Base-by-base conservation (phyloP, 2,888 invertebrate genomes). In the Gasteruption jaculator region DNA sequence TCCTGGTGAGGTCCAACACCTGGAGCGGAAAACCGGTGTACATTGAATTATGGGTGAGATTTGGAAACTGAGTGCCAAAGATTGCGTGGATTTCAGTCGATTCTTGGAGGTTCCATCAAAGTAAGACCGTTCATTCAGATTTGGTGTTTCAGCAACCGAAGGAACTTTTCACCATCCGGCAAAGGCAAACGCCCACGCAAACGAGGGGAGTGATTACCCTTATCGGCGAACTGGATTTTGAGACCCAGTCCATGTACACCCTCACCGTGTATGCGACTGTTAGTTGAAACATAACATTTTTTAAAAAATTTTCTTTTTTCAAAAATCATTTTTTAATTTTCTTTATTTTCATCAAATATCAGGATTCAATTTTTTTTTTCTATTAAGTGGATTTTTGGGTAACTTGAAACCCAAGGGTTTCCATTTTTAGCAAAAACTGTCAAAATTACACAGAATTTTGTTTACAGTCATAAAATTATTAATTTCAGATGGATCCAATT, bases 241-340 rank as follows among this genome's bases (percentile, higher is more conserved):
- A 93, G 68, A 86, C 82, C 37, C 86, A 86, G 70, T 88, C 90
- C 37, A 86, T 91, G 78, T 90, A 91, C 71, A 86, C 86, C 57
- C 74, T 92, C 50, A 86, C 85, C n/a, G 79, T 92, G 56, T 79
- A 89, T 50, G 91, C 91, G 12, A 85, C 89, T 77, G 92, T 92
- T 5, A 27, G n/a, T 7, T n/a, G 14, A 12, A 6, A 27, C 10
- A 32, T 11, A 11, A 32, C 10, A 32, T 14, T 14, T 16, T 32
- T 35, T 5, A 12, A 36, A 22, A 19, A 12, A 25, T 16, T 26
- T 35, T 19, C 20, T 11, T 10, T 35, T 14, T 21, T 15, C 15
- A 5, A 34, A 21, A 24, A 7, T 11, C 14, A 11, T 18, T n/a
- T n/a, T n/a, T n/a, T n/a, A n/a, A n/a, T n/a, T n/a, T n/a, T n/a